Conservation (phyloP, 2,888 invertebrate genomes). For the Lamellibrachia satsuma region DNA sequence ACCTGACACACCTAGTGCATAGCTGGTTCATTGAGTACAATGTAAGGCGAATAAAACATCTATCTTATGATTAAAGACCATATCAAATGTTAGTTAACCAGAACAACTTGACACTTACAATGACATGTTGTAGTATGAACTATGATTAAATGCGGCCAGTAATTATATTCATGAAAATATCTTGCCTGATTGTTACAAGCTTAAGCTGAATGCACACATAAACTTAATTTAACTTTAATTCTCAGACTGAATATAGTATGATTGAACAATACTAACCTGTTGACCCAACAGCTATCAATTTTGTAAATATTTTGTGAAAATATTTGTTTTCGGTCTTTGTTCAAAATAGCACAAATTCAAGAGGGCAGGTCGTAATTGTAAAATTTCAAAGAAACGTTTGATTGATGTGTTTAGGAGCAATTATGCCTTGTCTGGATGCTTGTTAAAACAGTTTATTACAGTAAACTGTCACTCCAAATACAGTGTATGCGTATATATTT, state of each 20-base stretch:
- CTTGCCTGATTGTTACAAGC: neutral
- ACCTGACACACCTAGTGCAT: neutral
- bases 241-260: neutral
- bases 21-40: neutral
- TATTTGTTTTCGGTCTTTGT: neutral
- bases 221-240: neutral
- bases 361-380: neutral
- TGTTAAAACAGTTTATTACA: neutral
- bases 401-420: neutral
- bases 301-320: neutral
- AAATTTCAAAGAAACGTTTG: neutral
- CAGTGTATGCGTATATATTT: too few relatives aligned
- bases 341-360: neutral
- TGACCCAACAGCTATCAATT: neutral
- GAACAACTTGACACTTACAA: neutral
- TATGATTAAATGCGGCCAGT: neutral
- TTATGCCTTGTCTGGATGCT: neutral
- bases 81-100: neutral
- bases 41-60: neutral
- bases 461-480: neutral
- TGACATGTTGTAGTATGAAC: neutral
- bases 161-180: neutral
- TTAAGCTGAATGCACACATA: neutral
- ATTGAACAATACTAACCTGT: neutral
- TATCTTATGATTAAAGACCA: neutral